Evolutionary conservation across 2,113 vertebrate species (phyloP), one percentile per base, ranked within the genome.

Genomic region (Corapipo altera): DNA sequence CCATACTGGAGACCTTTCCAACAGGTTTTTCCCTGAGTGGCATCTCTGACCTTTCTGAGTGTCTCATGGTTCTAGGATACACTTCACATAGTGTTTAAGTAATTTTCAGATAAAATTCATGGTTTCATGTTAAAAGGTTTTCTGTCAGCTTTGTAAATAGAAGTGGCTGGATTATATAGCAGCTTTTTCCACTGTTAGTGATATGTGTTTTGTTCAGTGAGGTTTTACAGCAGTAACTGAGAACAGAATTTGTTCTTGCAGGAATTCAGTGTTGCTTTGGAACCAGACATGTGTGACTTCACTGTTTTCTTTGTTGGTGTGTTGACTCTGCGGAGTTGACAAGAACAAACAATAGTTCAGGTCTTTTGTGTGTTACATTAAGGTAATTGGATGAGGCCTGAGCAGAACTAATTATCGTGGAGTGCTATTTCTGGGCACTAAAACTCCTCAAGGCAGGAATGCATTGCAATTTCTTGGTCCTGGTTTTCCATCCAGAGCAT

Each of bases 331-430:
- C 33, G 48, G 90, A 84, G 33, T 57, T 64, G 77, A 90, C 72
- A 54, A 67, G 88, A 74, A 88, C 66, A 74, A 84, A 81, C 26
- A 74, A 57, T 67, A 62, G 85, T 48, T 57, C 64, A 84, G 80
- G 69, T 86, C 86, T 92, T 96, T 80, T 61, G 57, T 91, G 85
- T 82, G 90, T 67, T 96, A 71, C 79, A 73, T 94, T 95, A 92
- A 66, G 59, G 88, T 95, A 95, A 97, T 91, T 90, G 93, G 94
- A 95, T 95, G 81, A 94, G 79, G 83, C 90, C 71, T 44, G 61
- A 77, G 78, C 92, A 96, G 95, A 95, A 83, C 59, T 89, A 88
- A 85, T 96, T 93, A 71, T 70, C 75, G 35, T 28, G 30, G 44
- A 21, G 62, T 67, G 69, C 82, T 93, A 84, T 96, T 97, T 90